Evolutionary conservation across 2,888 invertebrate species (phyloP), one percentile per base, ranked within the genome.

Genomic region (Tigriopus californicus): DNA sequence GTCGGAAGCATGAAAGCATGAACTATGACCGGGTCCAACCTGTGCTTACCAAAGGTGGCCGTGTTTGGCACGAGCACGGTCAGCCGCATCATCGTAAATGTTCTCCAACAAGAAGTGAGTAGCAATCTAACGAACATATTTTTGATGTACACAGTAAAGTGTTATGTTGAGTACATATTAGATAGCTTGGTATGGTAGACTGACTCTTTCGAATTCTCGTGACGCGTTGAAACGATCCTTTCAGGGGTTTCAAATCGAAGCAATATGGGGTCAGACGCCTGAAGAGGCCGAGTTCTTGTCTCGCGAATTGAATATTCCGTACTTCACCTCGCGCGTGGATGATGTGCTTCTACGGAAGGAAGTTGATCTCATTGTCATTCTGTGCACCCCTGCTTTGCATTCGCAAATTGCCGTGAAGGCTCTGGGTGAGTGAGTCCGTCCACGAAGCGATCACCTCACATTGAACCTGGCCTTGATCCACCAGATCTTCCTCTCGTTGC

Each of bases 361-460:
- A 72, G 94, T 95, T 0, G 91, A 89, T 69, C 74, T 95, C 60
- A 88, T 95, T 60, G 88, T 92, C 65, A 89, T 95, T 22, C 81
- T 91, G 62, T 92, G 92, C 69, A 87, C 91, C 1, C 94, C 94
- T 0, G 89, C 83, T 72, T 75, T 92, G 44, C 94, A 95, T 69
- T 86, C 92, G 0, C 92, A 92, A 70, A 94, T 95, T 67, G 88
- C 91, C 1, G 90, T 91, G 0, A 95, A 95, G 73, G 92, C 94
- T 0, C 73, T 95, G 40, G 56, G 52, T 52, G 11, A 22, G 52
- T 47, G 18, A 3, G 8, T 33, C 4, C 33, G 8, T 33, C 4
- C 33, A 5, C 33, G 33, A 33, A 33, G 33, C 8, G 33, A 33
- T 33, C 33, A 33, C n/a, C n/a, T n/a, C n/a, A n/a, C n/a, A n/a